These are phyloP conservation scores for Trichomalopsis sarcophagae DNA, from an alignment of 1,140 invertebrate genomes.

Conservation along the genomic window DNA sequence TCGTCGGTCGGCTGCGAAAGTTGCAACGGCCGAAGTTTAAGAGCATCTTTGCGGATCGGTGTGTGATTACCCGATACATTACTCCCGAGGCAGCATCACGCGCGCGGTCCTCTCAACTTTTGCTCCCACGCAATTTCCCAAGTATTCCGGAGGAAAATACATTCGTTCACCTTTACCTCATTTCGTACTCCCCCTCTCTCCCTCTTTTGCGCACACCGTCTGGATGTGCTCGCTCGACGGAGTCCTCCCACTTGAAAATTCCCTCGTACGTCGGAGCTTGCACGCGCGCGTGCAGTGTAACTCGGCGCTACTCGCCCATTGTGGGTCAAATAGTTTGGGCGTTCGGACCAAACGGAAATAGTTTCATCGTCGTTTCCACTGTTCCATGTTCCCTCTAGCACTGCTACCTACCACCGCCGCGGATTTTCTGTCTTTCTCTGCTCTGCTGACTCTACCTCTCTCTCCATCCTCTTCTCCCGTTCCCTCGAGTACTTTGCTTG, in stretches of 20 bases:
- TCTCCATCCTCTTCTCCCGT: not conserved
- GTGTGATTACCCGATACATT: conserved; percentile 37
- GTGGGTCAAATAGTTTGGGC: conserved; percentile 63
- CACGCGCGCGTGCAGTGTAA: conserved; percentile 43
- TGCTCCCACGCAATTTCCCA: conserved; percentile 62
- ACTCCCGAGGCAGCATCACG: not conserved
- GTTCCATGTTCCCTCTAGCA: not conserved
- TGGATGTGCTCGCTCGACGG: conserved; percentile 51
- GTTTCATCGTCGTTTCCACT: conserved; percentile 63
- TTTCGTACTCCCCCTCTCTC: not conserved
- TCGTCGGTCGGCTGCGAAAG: conserved; percentile 33
- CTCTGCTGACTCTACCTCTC: not conserved
- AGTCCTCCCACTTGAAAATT: conserved; percentile 54
- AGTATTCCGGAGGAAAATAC: conserved; percentile 56
- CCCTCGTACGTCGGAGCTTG: conserved; percentile 1
- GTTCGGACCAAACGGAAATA: conserved; percentile 63
- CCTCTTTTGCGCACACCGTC: conserved; percentile 42
- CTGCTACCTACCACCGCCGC: not conserved
- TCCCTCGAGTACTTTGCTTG: conserved; percentile 17
- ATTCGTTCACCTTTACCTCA: not conserved
- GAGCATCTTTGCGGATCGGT: conserved; percentile 23
- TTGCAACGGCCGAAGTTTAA: conserved; percentile 51
- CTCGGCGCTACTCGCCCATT: conserved; percentile 55
- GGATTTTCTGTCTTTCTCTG: conserved; percentile 1
- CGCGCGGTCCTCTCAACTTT: conserved; percentile 7